A percentile compares a stretch with the other conserved stretches of the same genome.
These are phyloP conservation scores for Oikopleura dioica DNA, from an alignment of 23 tunicate species.

Conservation along the genomic window DNA sequence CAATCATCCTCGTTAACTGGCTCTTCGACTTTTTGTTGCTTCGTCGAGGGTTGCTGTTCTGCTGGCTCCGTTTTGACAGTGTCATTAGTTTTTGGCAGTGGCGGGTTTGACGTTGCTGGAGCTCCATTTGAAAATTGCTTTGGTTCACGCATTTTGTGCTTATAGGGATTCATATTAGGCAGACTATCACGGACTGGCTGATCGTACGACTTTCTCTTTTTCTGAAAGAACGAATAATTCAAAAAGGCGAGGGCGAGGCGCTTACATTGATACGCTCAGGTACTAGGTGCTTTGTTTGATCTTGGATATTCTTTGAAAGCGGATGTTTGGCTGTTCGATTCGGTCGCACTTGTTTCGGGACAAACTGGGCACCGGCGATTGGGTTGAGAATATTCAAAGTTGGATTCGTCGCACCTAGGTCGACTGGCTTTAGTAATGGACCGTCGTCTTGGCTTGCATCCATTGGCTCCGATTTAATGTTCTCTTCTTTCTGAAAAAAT, in stretches of 20 bases:
- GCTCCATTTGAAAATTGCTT: background rate
- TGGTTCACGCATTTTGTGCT: background rate
- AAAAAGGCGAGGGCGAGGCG: too few species aligned
- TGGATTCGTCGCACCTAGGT: background rate
- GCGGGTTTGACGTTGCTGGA: too few species aligned
- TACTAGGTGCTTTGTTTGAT: background rate
- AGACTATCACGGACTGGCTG: background rate
- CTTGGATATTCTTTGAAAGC: background rate
- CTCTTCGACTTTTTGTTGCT: too few species aligned
- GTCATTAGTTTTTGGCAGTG: background rate
- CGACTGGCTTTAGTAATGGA: background rate
- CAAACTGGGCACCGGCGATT: background rate
- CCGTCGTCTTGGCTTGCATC: background rate
- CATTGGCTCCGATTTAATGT: too few species aligned
- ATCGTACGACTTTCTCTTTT: background rate
- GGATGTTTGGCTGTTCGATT: background rate
- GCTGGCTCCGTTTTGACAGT: background rate
- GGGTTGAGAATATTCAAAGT: background rate
- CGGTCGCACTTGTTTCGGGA: background rate
- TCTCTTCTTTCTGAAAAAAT: too few species aligned
- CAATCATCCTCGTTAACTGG: background rate
- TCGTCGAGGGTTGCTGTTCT: background rate
- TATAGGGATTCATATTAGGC: constrained; percentile 6
- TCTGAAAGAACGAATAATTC: too few species aligned
- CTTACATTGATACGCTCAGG: background rate